phyloP scores from a whole-genome alignment of 2,113 vertebrate genomes.

The Corythornis madagascariensis region DNA sequence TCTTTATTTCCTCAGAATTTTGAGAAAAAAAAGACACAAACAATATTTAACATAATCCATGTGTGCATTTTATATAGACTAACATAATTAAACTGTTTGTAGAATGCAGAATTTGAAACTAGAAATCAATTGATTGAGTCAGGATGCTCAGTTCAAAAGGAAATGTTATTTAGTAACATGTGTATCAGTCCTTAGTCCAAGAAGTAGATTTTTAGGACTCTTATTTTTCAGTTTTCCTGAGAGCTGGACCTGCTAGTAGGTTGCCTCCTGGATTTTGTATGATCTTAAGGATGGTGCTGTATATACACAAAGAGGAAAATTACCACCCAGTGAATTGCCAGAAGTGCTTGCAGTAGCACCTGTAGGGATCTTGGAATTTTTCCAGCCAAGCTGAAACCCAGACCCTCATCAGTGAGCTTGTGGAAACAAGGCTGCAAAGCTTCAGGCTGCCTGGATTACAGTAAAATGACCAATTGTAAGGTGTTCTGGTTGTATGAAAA shows the following conservation, averaged over 20 bases:
- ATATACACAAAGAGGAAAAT: neutral
- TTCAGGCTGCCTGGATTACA: neutral
- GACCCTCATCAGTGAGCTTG: accelerated
- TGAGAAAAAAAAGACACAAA: neutral
- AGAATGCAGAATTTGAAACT: neutral
- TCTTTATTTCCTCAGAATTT: neutral
- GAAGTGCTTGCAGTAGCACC: neutral
- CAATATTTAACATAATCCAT: neutral
- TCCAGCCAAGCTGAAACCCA: neutral
- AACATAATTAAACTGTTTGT: neutral
- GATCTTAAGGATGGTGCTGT: neutral
- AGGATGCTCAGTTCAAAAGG: neutral
- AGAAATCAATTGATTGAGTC: neutral
- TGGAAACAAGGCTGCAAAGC: neutral
- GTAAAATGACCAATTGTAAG: neutral
- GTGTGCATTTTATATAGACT: neutral
- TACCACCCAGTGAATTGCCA: neutral
- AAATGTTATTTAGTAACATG: neutral
- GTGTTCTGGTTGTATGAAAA: neutral
- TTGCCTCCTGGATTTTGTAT: neutral
- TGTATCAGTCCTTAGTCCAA: neutral
- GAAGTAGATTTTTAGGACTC: neutral
- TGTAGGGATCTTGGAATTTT: neutral
- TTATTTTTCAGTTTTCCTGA: neutral
- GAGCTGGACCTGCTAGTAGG: neutral